Percentiles rank a stretch among this genome's conserved stretches.
Evolutionary conservation across 2,113 vertebrate genomes (phyloP).

Genomic region (Antechinus stuartii): DNA sequence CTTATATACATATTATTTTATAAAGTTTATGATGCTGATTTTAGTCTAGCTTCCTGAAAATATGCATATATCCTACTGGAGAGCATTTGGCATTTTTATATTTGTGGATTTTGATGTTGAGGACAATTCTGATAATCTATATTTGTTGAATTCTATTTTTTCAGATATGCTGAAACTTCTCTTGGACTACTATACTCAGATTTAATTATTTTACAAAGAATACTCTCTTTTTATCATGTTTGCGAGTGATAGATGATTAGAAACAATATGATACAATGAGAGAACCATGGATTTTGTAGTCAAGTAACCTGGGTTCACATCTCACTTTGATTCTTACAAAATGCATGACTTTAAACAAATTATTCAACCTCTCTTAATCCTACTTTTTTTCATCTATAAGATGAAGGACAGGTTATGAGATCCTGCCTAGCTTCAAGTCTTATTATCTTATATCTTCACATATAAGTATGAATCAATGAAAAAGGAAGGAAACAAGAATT

Average conservation of each 20-base stretch:
- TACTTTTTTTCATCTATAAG: not conserved
- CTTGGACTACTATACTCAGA: not conserved
- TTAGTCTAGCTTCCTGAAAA: not conserved
- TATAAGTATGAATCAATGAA: too few species aligned
- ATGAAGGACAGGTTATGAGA: not conserved
- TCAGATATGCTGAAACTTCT: not conserved
- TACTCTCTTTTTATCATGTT: slow-evolving; percentile 6
- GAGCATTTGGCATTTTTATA: slow-evolving; percentile 27
- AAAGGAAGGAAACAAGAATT: too few species aligned
- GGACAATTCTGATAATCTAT: not conserved
- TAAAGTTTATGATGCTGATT: not conserved
- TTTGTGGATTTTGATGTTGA: slow-evolving; percentile 1
- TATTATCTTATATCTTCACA: too few species aligned
- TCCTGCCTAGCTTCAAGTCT: too few species aligned
- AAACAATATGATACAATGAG: too few species aligned
- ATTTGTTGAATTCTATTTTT: not conserved
- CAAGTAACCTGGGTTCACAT: too few species aligned
- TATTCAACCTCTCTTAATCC: not conserved
- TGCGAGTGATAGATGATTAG: not conserved
- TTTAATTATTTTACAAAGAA: not conserved
- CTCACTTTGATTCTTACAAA: too few species aligned
- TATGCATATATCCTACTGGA: not conserved
- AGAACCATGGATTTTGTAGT: too few species aligned
- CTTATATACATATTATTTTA: not conserved
- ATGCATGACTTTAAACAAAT: not conserved